phyloP scores from a whole-genome alignment of 2,797 vertebrate genomes.

The Aulostomus chinensis region DNA sequence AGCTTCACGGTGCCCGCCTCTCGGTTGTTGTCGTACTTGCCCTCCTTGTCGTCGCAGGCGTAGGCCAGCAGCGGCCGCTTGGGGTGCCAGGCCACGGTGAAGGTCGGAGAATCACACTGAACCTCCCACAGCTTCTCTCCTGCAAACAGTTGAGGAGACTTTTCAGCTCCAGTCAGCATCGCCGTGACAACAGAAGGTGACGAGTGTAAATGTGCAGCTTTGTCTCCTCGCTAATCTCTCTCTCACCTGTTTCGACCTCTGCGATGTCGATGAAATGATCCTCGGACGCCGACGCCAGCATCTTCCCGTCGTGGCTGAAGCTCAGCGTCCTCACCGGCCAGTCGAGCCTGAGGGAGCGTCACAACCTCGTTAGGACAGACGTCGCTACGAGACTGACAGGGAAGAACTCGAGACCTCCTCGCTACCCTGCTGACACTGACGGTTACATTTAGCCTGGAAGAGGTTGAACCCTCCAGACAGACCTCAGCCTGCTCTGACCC shows the following conservation, averaged over 20 bases:
- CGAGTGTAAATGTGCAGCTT: no score
- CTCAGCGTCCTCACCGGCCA: conserved; percentile 97
- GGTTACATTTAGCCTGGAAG: no score
- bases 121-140: conserved; percentile 99
- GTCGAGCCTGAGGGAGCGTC: conserved; percentile 82
- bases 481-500: no score
- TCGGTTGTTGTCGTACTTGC: conserved; percentile 95
- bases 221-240: background rate
- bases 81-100: conserved; percentile 98
- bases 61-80: conserved; percentile 94
- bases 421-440: no score
- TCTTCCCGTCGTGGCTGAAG: conserved; percentile 97
- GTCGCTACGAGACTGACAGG: no score
- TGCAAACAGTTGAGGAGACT: conserved; percentile 33
- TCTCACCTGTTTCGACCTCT: conserved; percentile 93
- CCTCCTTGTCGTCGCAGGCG: conserved; percentile 97
- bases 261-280: conserved; percentile 99
- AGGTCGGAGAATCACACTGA: conserved; percentile 96
- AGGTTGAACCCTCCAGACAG: no score
- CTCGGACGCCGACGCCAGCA: conserved; percentile 95
- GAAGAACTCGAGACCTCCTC: no score
- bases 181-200: no score
- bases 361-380: no score
- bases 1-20: conserved; percentile 97
- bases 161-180: no score